Base-by-base conservation (phyloP, 1,140 invertebrate species). In the Drosophila miranda region DNA sequence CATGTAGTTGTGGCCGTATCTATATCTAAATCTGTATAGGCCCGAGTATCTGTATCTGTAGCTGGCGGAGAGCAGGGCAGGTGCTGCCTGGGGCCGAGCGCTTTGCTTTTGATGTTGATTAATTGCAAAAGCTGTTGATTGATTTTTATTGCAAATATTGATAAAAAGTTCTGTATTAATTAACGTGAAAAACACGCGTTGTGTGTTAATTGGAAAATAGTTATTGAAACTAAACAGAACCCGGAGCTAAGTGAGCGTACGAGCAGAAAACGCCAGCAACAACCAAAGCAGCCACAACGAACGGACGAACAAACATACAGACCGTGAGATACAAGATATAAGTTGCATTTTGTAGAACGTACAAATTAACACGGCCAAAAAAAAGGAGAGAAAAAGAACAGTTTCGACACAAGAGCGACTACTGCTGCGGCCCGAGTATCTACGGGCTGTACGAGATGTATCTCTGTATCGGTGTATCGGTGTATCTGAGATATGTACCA, bases 61-160 rank as follows among this genome's bases (percentile, higher is more conserved):
- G 26, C n/a, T 30, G 44, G 2, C 14, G n/a, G 2, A 57, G 16
- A 28, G 16, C 16, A 16, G 16, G 16, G 59, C 59, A 21, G 28
- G 67, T 19, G 49, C 14, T 48, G 28, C 13, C 23, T 48, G 53
- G 52, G 75, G 51, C 53, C 56, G 72, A 63, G 50, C 49, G 55
- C 51, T 49, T 79, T 66, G 72, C 81, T 81, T 83, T 84, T 84
- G 81, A 87, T 87, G 82, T 87, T 87, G 82, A 87, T 87, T 87
- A 87, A 87, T 87, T 78, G 84, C 84, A 66, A 89, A 76, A 68
- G 77, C 59, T 89, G 86, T 57, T 89, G 86, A 89, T 89, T 89
- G 86, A 89, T 89, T 89, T 89, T 89, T 89, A 89, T 89, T 89
- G 86, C 86, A 81, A 89, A 89, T 89, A 89, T 89, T 89, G 86